A percentile compares a stretch with the other conserved stretches of the same genome.
Evolutionary conservation across 1,140 invertebrate species (phyloP).

Genomic region (Zophobas morio): DNA sequence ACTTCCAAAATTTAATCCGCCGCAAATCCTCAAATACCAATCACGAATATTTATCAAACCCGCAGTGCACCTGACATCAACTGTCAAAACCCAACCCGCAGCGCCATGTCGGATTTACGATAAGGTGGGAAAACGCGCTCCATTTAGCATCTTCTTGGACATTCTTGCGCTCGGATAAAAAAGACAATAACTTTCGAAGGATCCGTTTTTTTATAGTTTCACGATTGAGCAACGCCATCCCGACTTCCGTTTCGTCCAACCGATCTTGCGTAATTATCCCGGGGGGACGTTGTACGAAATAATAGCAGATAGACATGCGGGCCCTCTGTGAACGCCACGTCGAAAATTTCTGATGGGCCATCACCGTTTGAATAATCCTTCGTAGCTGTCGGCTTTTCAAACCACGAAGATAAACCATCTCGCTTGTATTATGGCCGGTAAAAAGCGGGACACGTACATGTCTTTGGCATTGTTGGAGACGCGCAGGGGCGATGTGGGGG

Average conservation of each 20-base stretch:
- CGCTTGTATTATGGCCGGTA: slow-evolving; percentile 33
- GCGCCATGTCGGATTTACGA: neutral
- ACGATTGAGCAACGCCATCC: no score
- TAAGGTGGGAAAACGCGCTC: neutral
- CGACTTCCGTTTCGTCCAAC: no score
- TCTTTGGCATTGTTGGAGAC: slow-evolving; percentile 22
- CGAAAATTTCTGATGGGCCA: slow-evolving; percentile 13
- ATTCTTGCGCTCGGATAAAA: neutral
- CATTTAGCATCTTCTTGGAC: neutral
- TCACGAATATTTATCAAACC: no score
- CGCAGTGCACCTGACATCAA: no score
- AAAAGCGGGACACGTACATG: slow-evolving; percentile 21
- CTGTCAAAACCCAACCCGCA: neutral
- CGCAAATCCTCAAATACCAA: no score
- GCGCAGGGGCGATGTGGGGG: neutral
- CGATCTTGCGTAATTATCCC: neutral
- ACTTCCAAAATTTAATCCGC: no score
- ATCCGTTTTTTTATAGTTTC: neutral
- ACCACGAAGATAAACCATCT: slow-evolving; percentile 40
- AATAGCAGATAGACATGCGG: slow-evolving; percentile 18
- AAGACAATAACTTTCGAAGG: neutral
- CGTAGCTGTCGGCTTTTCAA: slow-evolving; percentile 39
- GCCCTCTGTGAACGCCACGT: neutral
- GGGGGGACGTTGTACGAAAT: slow-evolving; percentile 2
- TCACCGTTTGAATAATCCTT: slow-evolving; percentile 41